A percentile compares a stretch with the other conserved stretches of the same genome.
Evolutionary conservation across 2,797 vertebrate genomes (phyloP).

Genomic region (Cyprinella venusta): DNA sequence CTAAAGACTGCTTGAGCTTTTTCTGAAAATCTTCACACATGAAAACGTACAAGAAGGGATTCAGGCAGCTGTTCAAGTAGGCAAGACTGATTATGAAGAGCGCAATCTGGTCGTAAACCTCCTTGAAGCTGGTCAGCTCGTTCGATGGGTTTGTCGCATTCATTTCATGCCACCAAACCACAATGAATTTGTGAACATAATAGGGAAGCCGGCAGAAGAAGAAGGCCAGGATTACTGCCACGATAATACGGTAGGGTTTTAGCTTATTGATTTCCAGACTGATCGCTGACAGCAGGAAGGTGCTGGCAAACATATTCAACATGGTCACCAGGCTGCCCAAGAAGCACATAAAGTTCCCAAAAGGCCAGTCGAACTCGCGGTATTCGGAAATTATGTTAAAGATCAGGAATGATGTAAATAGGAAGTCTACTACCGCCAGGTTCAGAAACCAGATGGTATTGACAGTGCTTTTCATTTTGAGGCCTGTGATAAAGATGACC

Average conservation of each 20-base stretch:
- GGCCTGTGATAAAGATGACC: conserved; percentile 72
- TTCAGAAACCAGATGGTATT: conserved; percentile 74
- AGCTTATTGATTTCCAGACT: conserved; percentile 63
- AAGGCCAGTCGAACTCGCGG: conserved; percentile 46
- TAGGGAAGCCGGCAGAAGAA: conserved; percentile 77
- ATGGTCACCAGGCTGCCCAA: conserved; percentile 51
- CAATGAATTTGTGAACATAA: conserved; percentile 55
- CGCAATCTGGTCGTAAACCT: background rate
- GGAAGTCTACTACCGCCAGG: conserved; percentile 72
- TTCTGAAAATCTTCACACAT: conserved; percentile 72
- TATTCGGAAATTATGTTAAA: conserved; percentile 44
- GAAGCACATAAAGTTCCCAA: conserved; percentile 67
- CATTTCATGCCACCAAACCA: background rate
- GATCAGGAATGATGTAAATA: conserved; percentile 66
- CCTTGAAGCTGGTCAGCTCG: background rate
- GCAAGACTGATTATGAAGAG: conserved; percentile 49
- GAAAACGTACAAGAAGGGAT: conserved; percentile 75
- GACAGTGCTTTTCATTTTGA: conserved; percentile 71
- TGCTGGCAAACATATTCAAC: conserved; percentile 71
- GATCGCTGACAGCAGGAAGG: conserved; percentile 69
- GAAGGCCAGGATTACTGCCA: conserved; percentile 71
- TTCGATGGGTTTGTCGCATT: background rate
- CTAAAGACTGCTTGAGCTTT: conserved; percentile 77
- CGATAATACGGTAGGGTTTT: conserved; percentile 67
- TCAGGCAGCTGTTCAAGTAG: conserved; percentile 73